Percentiles rank a stretch among this genome's conserved stretches.
Conservation (phyloP, 2,797 vertebrate genomes). For the Gymnopithys bicolor region DNA sequence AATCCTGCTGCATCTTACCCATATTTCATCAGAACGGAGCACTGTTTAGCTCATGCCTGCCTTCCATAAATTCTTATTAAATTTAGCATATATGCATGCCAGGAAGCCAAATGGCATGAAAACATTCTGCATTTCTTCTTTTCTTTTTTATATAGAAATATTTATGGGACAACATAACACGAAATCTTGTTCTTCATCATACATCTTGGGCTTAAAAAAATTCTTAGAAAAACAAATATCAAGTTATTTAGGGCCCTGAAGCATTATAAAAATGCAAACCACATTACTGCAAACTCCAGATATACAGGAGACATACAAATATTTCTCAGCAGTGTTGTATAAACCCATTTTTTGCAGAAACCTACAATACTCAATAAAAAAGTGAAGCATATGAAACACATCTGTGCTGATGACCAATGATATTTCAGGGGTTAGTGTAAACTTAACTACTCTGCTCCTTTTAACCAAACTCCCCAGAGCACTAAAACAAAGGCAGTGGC, state of each 20-base stretch:
- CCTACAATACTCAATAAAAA: not conserved
- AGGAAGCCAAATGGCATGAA: not conserved
- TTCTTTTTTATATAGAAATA: not conserved
- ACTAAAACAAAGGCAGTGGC: not conserved
- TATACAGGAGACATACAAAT: not conserved
- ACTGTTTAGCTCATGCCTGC: not conserved
- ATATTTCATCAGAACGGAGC: not conserved
- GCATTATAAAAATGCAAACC: not conserved
- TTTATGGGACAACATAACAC: not conserved
- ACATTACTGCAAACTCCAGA: not conserved
- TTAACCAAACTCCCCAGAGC: not conserved
- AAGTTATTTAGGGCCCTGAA: not conserved
- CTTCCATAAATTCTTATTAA: slow-evolving; percentile 8
- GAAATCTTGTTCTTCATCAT: not conserved
- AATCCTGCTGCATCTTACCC: not conserved
- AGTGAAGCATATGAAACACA: not conserved
- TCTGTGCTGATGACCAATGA: not conserved
- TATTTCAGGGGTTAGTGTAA: not conserved
- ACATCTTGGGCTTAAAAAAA: not conserved
- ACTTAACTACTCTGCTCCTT: not conserved
- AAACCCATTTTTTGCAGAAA: not conserved
- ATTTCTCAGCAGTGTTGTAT: not conserved
- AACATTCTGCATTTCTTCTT: not conserved
- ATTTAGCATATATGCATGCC: not conserved
- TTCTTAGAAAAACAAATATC: not conserved